These are phyloP conservation scores for Rhyacichthys aspro DNA, from an alignment of 2,797 vertebrate genomes.

Conservation along the genomic window DNA sequence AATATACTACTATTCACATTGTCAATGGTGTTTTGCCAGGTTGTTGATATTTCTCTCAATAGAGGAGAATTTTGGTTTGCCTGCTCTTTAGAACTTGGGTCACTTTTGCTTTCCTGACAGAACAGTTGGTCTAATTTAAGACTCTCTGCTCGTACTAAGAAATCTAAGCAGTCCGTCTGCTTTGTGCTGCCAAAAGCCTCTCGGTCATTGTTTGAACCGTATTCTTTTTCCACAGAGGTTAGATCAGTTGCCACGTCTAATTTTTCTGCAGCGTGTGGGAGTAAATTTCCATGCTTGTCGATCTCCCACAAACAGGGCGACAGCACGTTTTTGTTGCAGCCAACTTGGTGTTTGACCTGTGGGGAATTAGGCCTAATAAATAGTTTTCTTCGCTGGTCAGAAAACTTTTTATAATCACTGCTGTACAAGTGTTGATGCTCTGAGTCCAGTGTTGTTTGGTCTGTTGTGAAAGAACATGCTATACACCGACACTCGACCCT, in stretches of 20 bases:
- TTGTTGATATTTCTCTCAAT: slow-evolving; percentile 76
- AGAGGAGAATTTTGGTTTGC: slow-evolving; percentile 66
- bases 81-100: slow-evolving; percentile 76
- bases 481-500: slow-evolving; percentile 77
- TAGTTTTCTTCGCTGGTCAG: slow-evolving; percentile 29
- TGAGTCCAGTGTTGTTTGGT: slow-evolving; percentile 79
- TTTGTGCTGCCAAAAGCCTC: slow-evolving; percentile 80
- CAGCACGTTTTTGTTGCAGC: slow-evolving; percentile 79
- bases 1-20: slow-evolving; percentile 86
- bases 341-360: slow-evolving; percentile 78
- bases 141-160: slow-evolving; percentile 79
- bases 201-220: slow-evolving; percentile 79
- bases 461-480: slow-evolving; percentile 83
- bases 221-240: slow-evolving; percentile 80
- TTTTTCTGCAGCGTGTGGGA: slow-evolving; percentile 80
- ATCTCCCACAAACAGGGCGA: slow-evolving; percentile 79
- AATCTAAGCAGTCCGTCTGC: slow-evolving; percentile 81
- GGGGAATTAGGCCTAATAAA: slow-evolving; percentile 62
- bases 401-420: slow-evolving; percentile 35
- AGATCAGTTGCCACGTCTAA: slow-evolving; percentile 83
- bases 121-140: slow-evolving; percentile 80
- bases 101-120: slow-evolving; percentile 78
- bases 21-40: slow-evolving; percentile 86
- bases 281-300: slow-evolving; percentile 85
- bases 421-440: slow-evolving; percentile 71